Conservation (phyloP, 2,888 invertebrate genomes). For the Hirtodrosophila alboralis region DNA sequence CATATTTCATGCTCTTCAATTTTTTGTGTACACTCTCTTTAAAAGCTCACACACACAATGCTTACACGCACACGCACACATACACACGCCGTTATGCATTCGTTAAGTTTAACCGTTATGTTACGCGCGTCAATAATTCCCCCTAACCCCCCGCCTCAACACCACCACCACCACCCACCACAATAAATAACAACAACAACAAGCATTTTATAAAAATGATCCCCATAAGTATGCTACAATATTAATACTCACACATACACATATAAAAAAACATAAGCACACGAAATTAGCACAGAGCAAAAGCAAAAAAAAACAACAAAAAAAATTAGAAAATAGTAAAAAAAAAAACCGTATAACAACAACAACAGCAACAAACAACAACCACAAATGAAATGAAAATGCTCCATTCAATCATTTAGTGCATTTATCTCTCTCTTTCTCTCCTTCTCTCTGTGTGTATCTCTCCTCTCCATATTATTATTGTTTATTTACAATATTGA, state of each 20-base stretch:
- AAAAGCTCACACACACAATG: constrained; percentile 1
- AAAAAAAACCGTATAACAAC: constrained; percentile 13
- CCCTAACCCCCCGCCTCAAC: not conserved
- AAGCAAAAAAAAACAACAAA: constrained; percentile 9
- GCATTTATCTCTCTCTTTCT: constrained; percentile 74
- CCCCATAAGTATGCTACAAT: constrained; percentile 27
- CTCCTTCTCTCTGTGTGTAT: constrained; percentile 59
- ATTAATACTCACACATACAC: constrained; percentile 14
- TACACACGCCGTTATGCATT: constrained; percentile 30
- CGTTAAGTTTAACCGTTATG: constrained; percentile 38
- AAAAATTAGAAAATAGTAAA: too few species aligned
- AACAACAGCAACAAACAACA: constrained; percentile 27
- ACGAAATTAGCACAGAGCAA: constrained; percentile 25
- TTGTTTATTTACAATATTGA: constrained; percentile 78
- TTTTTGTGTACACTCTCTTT: not conserved
- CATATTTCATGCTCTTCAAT: not conserved
- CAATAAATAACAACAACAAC: constrained; percentile 6
- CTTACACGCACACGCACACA: constrained; percentile 2
- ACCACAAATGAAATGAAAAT: constrained; percentile 39
- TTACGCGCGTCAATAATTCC: constrained; percentile 13
- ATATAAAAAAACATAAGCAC: constrained; percentile 19
- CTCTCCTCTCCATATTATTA: constrained; percentile 76
- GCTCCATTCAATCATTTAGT: constrained; percentile 73
- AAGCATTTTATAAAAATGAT: not conserved
- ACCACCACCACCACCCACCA: not conserved